Evolutionary conservation across 2,888 invertebrate species (phyloP), one percentile per base, ranked within the genome.

Genomic region (Odontocolon sp.): DNA sequence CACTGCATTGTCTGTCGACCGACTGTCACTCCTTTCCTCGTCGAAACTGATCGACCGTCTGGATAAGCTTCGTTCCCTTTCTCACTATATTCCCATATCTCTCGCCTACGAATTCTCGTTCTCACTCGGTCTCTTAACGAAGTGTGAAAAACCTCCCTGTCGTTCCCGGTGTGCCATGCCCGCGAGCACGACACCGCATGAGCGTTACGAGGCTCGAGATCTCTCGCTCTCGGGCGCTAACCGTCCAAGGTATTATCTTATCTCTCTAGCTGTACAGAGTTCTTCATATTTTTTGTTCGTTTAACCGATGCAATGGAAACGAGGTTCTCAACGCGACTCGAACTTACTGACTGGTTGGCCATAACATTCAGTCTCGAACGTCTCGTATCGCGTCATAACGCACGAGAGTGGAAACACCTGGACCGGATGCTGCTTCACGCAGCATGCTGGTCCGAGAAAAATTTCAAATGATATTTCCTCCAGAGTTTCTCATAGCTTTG

Each of bases 391-490:
- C 64, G 66, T 67, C 70, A 61, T 67, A 71, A 67, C 63, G 67
- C 50, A 33, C 56, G 63, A 77, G 71, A 77, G 77, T 68, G 67
- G 63, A 68, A 77, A 77, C 77, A 77, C 77, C 77, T 77, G 77
- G 77, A 77, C 77, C 77, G 77, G 77, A 77, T 77, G 77, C 68
- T 77, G 71, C 40, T n/a, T n/a, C n/a, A 57, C 66, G 57, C 71
- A 67, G 56, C 42, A 38, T 57, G 67, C 56, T 71, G 54, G 63
- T 71, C 56, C 67, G 14, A 45, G 56, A 50, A 72, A 67, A 63
- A 47, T 77, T 40, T 61, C 9, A 50, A 71, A 68, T 57, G 47
- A 38, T 72, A 50, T 63, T 57, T 68, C 67, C 63, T 47, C 18
- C 11, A 11, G 2, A 23, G 9, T 26, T 14, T 36, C 59, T 14